These are phyloP conservation scores for Sporophila hypoxantha DNA, from an alignment of 2,113 vertebrate genomes.

Conservation along the genomic window DNA sequence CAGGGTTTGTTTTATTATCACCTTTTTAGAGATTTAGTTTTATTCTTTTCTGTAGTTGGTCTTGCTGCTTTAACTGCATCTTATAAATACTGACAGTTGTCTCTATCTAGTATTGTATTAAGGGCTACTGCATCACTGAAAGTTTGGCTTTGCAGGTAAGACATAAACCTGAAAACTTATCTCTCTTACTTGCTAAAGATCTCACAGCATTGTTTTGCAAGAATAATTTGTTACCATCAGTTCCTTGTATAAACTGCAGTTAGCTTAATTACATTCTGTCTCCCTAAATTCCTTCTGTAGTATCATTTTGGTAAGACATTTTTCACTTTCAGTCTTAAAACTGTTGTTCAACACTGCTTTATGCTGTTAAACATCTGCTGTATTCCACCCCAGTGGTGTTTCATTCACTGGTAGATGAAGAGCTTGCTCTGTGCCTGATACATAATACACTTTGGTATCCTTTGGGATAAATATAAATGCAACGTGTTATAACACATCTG, in stretches of 20 bases:
- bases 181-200: background rate
- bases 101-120: background rate
- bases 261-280: slow-evolving; percentile 28
- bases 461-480: slow-evolving; percentile 7
- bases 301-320: background rate
- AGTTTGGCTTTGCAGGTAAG: background rate
- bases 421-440: background rate
- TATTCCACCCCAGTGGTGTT: background rate
- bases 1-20: background rate
- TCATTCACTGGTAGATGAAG: background rate
- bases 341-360: slow-evolving; percentile 1
- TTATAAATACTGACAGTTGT: background rate
- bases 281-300: slow-evolving; percentile 25
- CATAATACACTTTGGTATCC: background rate
- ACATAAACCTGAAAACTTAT: background rate
- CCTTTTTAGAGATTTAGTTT: background rate
- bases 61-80: background rate
- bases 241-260: slow-evolving; percentile 15
- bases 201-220: background rate
- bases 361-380: slow-evolving; percentile 28
- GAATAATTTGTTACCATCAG: background rate
- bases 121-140: background rate
- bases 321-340: slow-evolving; percentile 34
- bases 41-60: background rate
- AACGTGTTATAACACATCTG: background rate